phyloP scores from a whole-genome alignment of 2,797 vertebrate genomes.

The Cygnus olor region DNA sequence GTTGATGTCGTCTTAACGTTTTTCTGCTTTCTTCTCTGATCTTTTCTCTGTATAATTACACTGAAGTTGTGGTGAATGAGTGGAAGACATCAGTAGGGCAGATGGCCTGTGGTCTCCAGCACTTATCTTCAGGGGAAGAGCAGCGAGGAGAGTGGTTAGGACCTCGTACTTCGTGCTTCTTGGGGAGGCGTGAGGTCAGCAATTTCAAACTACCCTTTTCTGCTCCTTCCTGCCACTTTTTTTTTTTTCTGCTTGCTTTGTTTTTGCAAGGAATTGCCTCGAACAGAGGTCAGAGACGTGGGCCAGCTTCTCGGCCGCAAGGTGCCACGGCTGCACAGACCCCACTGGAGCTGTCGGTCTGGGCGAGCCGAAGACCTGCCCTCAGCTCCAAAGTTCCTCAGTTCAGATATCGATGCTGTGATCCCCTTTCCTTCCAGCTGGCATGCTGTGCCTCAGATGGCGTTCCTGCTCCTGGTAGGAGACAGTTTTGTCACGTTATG shows the following conservation, averaged over 20 bases:
- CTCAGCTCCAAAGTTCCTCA: background rate
- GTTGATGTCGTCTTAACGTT: background rate
- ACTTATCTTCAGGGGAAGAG: background rate
- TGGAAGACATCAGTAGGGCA: background rate
- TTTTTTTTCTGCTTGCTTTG: background rate
- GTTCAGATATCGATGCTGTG: background rate
- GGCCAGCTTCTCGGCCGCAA: background rate
- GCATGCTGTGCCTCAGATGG: background rate
- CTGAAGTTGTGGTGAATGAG: background rate
- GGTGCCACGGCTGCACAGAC: background rate
- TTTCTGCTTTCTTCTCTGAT: background rate
- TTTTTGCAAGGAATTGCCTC: background rate
- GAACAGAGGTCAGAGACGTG: background rate
- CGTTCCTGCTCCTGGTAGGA: background rate
- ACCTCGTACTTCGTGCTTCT: background rate
- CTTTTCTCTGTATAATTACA: background rate
- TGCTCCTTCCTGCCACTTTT: background rate
- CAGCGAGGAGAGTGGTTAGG: background rate
- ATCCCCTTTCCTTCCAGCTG: background rate
- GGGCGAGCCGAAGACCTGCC: fast-evolving
- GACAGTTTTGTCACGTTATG: background rate
- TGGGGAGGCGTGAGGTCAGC: too few species aligned
- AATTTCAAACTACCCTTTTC: background rate
- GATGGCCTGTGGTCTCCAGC: background rate
- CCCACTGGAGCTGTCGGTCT: background rate